These are phyloP conservation scores for Todus mexicanus DNA, from an alignment of 2,797 vertebrate genomes.

Conservation along the genomic window DNA sequence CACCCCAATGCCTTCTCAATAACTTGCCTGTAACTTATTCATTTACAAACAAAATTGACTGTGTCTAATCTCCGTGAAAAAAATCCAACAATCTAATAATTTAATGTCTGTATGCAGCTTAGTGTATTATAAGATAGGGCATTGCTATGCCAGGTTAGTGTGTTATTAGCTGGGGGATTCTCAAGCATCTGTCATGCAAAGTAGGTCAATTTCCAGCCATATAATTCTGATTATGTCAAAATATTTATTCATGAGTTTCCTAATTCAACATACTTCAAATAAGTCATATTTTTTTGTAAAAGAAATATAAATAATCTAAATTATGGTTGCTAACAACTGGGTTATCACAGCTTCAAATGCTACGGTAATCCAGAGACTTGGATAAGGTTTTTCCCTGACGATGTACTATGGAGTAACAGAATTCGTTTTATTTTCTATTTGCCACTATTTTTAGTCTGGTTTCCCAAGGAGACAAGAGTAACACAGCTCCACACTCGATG, in stretches of 20 bases:
- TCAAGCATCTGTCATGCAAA: conserved; percentile 70
- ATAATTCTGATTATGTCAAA: conserved; percentile 75
- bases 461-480: not conserved
- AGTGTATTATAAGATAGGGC: conserved; percentile 35
- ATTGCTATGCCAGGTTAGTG: conserved; percentile 68
- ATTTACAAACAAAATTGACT: conserved; percentile 59
- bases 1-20: not conserved
- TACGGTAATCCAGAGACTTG: not conserved
- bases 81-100: conserved; percentile 20
- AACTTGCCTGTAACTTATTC: conserved; percentile 3
- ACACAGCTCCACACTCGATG: not conserved
- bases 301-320: conserved; percentile 21
- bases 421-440: not conserved
- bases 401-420: not conserved
- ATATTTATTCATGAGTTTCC: conserved; percentile 74
- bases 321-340: conserved; percentile 36
- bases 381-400: not conserved
- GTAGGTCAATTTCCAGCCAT: conserved; percentile 73
- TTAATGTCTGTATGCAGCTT: conserved; percentile 58
- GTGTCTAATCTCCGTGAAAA: conserved; percentile 39
- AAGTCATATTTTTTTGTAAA: conserved; percentile 60
- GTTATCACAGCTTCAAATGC: conserved; percentile 32
- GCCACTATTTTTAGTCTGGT: not conserved
- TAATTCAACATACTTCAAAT: conserved; percentile 69
- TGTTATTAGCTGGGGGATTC: conserved; percentile 69